Base-by-base conservation (phyloP, 2,113 vertebrate species). In the Gasterosteus aculeatus region DNA sequence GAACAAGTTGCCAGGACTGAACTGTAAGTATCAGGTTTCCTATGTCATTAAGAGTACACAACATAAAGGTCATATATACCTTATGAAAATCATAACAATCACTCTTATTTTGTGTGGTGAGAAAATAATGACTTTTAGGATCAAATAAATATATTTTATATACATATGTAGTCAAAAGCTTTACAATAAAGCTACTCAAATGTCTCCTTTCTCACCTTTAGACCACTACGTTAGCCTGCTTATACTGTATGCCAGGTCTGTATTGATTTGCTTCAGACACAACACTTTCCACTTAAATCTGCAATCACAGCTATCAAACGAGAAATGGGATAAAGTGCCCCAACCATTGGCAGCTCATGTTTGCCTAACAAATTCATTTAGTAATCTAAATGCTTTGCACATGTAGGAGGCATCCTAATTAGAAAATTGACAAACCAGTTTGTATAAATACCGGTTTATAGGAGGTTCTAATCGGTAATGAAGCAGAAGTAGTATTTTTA, bases 41-140 rank as follows among this genome's bases (percentile, higher is more conserved):
- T 44, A 12, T 75, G 60, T 67, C 81, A 81, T 80, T 56, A 72
- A 75, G 68, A 68, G 72, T 74, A 79, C 60, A 64, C 51, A 58
- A n/a, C 53, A 65, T 58, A 63, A 61, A 49, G 33, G 68, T 54
- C 29, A 74, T 53, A 7, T 60, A 58, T 31, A 35, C 38, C 73
- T 73, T 22, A 18, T 16, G 18, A 31, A 71, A 65, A 49, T 5
- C 7, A 75, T 2, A 18, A 35, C 12, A 22, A 46, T 59, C n/a
- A 41, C 39, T n/a, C 22, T 5, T 15, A 54, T 54, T 19, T 38
- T 47, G 35, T 66, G 19, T 26, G 53, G 12, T 46, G 10, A 70
- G 78, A 16, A 7, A 33, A 46, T 61, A 68, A 65, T 57, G 33
- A 78, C 62, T 67, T 58, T 38, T 15, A 15, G 7, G 14, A 38